A percentile compares a stretch with the other conserved stretches of the same genome.
Evolutionary conservation across 2,797 vertebrate species (phyloP).

Genomic region (Caiman crocodilus): DNA sequence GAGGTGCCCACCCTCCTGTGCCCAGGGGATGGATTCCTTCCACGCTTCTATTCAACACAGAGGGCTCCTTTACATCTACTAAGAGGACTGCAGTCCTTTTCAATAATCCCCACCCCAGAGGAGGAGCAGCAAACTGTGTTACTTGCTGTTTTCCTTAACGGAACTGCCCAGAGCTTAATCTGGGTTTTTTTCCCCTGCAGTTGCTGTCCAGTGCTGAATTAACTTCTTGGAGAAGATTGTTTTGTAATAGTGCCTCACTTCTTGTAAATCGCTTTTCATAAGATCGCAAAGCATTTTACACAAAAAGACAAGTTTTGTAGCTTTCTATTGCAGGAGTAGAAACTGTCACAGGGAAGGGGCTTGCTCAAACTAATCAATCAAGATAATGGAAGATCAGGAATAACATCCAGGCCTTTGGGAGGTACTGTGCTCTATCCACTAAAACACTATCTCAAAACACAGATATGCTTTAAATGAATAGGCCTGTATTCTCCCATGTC

Average conservation of each 20-base stretch:
- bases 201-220: no score
- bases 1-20: no score
- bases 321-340: neutral
- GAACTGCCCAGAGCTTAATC: neutral
- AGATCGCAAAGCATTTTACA: rapidly evolving
- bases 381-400: neutral
- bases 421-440: neutral
- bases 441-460: neutral
- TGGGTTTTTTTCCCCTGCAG: rapidly evolving
- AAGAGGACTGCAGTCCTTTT: neutral
- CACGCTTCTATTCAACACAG: no score
- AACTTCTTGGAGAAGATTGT: neutral
- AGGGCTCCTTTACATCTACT: neutral
- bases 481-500: neutral
- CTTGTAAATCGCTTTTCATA: neutral
- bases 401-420: neutral
- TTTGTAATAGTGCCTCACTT: rapidly evolving
- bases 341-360: neutral
- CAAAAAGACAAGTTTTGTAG: neutral
- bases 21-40: no score
- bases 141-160: no score
- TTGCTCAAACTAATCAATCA: constrained; percentile 15
- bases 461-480: neutral
- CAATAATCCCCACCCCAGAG: neutral
- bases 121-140: neutral